phyloP scores from a whole-genome alignment of 2,888 invertebrate species.

The Watsonalla binaria region DNA sequence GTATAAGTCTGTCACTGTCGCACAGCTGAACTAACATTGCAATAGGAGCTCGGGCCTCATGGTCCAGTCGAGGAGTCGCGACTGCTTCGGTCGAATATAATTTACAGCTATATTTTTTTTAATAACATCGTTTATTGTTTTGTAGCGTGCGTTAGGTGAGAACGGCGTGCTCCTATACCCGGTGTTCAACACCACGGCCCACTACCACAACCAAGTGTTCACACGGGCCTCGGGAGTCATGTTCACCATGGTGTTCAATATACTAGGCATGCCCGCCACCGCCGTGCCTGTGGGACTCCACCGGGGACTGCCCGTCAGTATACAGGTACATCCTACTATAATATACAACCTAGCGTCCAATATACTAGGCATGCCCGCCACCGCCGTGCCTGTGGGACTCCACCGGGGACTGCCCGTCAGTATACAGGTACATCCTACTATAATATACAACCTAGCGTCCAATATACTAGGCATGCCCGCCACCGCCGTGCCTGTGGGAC shows the following conservation, averaged over 20 bases:
- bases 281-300: slow-evolving; percentile 85
- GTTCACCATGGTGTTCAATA: slow-evolving; percentile 84
- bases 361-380: slow-evolving; percentile 85
- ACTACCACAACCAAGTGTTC: slow-evolving; percentile 81
- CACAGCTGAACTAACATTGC: no score
- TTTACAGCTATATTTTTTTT: no score
- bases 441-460: slow-evolving; percentile 36
- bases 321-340: slow-evolving; percentile 78
- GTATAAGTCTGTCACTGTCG: no score
- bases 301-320: slow-evolving; percentile 83
- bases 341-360: slow-evolving; percentile 66
- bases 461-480: slow-evolving; percentile 88
- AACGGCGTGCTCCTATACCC: slow-evolving; percentile 87
- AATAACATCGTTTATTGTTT: background rate
- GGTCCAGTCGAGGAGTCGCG: no score
- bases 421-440: slow-evolving; percentile 79
- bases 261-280: slow-evolving; percentile 86
- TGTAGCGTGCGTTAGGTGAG: slow-evolving; percentile 79
- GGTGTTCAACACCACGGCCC: slow-evolving; percentile 81
- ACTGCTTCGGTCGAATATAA: no score
- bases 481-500: slow-evolving; percentile 86
- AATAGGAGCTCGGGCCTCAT: no score
- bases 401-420: slow-evolving; percentile 83
- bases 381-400: slow-evolving; percentile 85
- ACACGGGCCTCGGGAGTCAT: slow-evolving; percentile 78